These are phyloP conservation scores for Meteorus cinctellus DNA, from an alignment of 2,888 invertebrate species.

Conservation along the genomic window DNA sequence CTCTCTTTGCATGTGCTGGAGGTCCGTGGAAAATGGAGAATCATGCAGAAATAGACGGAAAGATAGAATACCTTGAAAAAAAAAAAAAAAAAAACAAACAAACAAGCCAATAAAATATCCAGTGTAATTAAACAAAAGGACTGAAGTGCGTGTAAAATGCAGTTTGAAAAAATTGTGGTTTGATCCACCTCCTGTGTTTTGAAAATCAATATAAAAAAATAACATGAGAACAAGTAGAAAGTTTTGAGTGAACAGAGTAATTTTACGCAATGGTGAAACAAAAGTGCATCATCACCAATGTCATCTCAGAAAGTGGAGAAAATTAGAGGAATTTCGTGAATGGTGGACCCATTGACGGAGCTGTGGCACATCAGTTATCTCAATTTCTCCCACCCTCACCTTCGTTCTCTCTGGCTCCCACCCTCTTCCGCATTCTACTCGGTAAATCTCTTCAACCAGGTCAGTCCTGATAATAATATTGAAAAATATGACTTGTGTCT, in stretches of 20 bases:
- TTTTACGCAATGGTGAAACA: constrained; percentile 20
- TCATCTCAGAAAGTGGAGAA: not conserved
- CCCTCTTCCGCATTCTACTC: constrained; percentile 33
- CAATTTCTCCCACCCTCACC: constrained; percentile 55
- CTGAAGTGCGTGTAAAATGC: constrained; percentile 34
- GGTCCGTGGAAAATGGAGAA: constrained; percentile 45
- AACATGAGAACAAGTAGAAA: constrained; percentile 34
- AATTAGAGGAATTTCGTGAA: constrained; percentile 24
- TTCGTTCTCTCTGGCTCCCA: constrained; percentile 54
- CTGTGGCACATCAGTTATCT: constrained; percentile 51
- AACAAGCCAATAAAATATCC: not conserved
- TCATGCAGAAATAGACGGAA: not conserved
- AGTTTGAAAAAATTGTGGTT: not conserved
- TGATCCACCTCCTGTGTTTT: not conserved
- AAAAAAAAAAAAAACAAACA: not conserved
- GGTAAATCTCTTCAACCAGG: constrained; percentile 64
- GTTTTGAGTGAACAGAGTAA: constrained; percentile 34
- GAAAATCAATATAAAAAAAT: constrained; percentile 1
- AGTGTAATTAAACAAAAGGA: constrained; percentile 43
- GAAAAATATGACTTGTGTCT: constrained; percentile 31
- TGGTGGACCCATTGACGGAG: constrained; percentile 56
- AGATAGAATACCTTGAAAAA: not conserved
- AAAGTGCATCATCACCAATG: constrained; percentile 22
- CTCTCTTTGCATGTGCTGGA: constrained; percentile 55
- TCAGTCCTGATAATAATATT: constrained; percentile 61